Evolutionary conservation across 2,113 vertebrate species (phyloP).

Genomic region (Empidonax traillii): DNA sequence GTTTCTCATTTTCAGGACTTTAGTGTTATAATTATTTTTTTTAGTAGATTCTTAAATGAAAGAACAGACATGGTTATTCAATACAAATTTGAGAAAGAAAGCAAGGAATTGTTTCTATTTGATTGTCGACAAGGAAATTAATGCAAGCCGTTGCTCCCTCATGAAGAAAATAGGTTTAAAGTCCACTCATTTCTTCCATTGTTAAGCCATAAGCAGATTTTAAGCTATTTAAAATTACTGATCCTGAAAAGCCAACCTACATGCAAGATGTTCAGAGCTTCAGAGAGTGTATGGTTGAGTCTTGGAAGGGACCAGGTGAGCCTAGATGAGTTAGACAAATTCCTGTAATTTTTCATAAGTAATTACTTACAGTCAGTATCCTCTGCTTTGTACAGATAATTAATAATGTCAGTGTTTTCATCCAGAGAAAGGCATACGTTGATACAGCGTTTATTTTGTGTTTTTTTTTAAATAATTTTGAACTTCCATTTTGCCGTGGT

Average conservation of each 20-base stretch:
- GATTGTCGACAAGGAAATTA: not conserved
- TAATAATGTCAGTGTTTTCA: not conserved
- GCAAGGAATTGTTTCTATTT: not conserved
- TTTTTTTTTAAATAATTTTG: not conserved
- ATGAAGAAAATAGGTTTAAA: slow-evolving; percentile 26
- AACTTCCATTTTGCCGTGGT: not conserved
- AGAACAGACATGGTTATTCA: not conserved
- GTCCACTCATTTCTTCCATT: slow-evolving; percentile 4
- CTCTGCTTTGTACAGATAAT: not conserved
- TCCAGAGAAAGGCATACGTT: not conserved
- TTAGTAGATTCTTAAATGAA: not conserved
- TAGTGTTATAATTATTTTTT: not conserved
- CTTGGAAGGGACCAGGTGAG: not conserved
- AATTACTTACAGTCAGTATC: slow-evolving; percentile 1
- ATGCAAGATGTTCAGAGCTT: not conserved
- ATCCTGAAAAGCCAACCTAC: slow-evolving; percentile 8
- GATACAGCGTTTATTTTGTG: not conserved
- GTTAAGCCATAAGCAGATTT: slow-evolving; percentile 11
- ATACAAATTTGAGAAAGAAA: not conserved
- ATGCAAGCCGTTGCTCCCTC: not conserved
- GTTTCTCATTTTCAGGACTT: not conserved
- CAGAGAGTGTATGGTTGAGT: not conserved
- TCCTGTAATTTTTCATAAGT: not conserved
- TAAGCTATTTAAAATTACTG: slow-evolving; percentile 29
- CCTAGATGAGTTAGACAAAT: not conserved